These are phyloP conservation scores for Hippoglossus hippoglossus DNA, from an alignment of 2,797 vertebrate species.

Conservation along the genomic window DNA sequence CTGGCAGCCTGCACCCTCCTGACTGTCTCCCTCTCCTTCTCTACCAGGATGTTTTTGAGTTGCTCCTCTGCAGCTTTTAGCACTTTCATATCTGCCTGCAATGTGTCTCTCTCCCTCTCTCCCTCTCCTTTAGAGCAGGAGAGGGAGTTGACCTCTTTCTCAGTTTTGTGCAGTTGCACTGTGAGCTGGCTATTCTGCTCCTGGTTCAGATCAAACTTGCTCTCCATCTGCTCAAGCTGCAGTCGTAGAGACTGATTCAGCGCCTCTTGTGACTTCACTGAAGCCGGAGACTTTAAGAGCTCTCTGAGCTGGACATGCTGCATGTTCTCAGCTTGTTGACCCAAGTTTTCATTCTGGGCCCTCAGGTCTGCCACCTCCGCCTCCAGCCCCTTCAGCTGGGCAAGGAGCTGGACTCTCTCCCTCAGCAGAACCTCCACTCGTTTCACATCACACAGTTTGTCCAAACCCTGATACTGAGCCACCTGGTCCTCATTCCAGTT, in stretches of 20 bases:
- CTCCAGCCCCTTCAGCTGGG: slow-evolving; percentile 90
- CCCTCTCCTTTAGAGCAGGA: slow-evolving; percentile 36
- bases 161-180: slow-evolving; percentile 88
- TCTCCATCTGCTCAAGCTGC: slow-evolving; percentile 88
- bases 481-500: slow-evolving; percentile 88
- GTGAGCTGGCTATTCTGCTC: slow-evolving; percentile 90
- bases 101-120: not conserved
- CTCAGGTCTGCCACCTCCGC: slow-evolving; percentile 90
- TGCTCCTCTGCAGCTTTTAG: slow-evolving; percentile 85
- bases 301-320: slow-evolving; percentile 92
- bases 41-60: slow-evolving; percentile 87
- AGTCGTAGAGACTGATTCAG: slow-evolving; percentile 92
- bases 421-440: no score
- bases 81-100: slow-evolving; percentile 90
- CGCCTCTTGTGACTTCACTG: slow-evolving; percentile 90
- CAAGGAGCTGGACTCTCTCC: slow-evolving; percentile 90
- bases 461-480: slow-evolving; percentile 84
- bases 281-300: slow-evolving; percentile 89
- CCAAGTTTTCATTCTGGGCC: slow-evolving; percentile 90
- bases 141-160: slow-evolving; percentile 84
- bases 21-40: slow-evolving; percentile 92
- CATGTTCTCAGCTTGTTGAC: slow-evolving; percentile 89
- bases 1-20: slow-evolving; percentile 90
- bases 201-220: slow-evolving; percentile 84
- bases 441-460: slow-evolving; percentile 61